Evolutionary conservation across 2,888 invertebrate species (phyloP).

Genomic region (Leucophora obtusa): DNA sequence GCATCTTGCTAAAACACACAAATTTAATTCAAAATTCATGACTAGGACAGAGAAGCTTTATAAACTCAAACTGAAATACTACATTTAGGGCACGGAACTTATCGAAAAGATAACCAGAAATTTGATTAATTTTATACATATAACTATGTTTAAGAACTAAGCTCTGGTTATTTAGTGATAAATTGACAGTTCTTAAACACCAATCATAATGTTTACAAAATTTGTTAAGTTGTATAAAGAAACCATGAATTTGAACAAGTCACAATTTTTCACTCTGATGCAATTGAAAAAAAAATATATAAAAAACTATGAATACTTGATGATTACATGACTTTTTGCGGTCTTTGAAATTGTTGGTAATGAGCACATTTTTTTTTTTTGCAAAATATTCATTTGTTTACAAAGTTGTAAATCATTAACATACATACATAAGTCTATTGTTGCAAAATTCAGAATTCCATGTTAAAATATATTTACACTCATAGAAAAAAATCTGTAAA

Average conservation of each 20-base stretch:
- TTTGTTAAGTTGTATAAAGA: neutral
- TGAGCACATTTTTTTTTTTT: neutral
- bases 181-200: neutral
- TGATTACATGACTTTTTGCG: neutral
- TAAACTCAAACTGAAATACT: too few relatives aligned
- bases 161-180: too few relatives aligned
- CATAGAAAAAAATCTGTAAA: too few relatives aligned
- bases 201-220: neutral
- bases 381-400: neutral
- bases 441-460: too few relatives aligned
- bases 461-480: too few relatives aligned
- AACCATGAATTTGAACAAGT: conserved; percentile 36
- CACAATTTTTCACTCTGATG: neutral
- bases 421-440: too few relatives aligned
- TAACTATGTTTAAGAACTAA: too few relatives aligned
- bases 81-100: too few relatives aligned
- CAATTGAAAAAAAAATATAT: neutral
- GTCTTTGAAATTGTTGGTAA: neutral
- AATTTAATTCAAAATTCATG: too few relatives aligned
- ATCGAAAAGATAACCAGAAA: too few relatives aligned
- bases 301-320: neutral
- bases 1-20: neutral
- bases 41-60: too few relatives aligned
- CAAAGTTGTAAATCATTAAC: neutral
- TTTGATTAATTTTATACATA: too few relatives aligned